Percentiles rank a stretch among this genome's conserved stretches.
Conservation (phyloP, 2,113 vertebrate genomes). For the Gnathonemus longibarbis region DNA sequence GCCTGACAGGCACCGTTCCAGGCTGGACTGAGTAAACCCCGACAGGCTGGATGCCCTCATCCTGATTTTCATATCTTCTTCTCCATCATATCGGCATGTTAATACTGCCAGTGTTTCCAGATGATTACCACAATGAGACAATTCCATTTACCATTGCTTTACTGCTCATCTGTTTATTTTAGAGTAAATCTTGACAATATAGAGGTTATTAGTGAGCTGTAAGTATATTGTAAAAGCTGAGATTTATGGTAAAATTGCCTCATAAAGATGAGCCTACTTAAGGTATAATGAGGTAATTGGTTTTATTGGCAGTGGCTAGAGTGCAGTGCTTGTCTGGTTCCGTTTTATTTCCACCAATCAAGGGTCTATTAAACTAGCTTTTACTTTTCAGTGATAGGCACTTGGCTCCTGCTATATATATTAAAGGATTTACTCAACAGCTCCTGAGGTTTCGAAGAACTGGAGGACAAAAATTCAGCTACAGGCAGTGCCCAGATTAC, state of each 20-base stretch:
- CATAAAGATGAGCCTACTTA: constrained; percentile 56
- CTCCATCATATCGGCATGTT: constrained; percentile 25
- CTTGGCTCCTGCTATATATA: neutral
- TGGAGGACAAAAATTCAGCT: neutral
- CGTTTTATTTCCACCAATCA: constrained; percentile 42
- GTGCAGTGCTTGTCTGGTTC: constrained; percentile 33
- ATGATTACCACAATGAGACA: constrained; percentile 24
- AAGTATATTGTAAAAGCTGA: constrained; percentile 60
- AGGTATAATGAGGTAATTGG: constrained; percentile 37
- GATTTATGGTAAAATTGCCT: constrained; percentile 65
- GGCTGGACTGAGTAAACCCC: neutral
- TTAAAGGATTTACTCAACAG: neutral
- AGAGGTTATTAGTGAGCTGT: constrained; percentile 56
- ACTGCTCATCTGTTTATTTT: constrained; percentile 60
- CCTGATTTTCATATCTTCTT: constrained; percentile 12
- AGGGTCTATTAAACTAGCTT: constrained; percentile 19
- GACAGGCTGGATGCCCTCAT: constrained; percentile 25
- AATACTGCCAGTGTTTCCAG: constrained; percentile 42
- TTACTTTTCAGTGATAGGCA: constrained; percentile 13
- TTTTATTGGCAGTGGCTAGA: constrained; percentile 31
- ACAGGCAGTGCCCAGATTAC: neutral
- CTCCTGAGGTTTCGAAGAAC: neutral
- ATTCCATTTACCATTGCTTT: constrained; percentile 48
- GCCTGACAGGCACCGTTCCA: neutral
- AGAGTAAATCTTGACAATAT: constrained; percentile 48